Conservation (phyloP, 2,797 vertebrate species). For the Dromococcyx pavoninus region DNA sequence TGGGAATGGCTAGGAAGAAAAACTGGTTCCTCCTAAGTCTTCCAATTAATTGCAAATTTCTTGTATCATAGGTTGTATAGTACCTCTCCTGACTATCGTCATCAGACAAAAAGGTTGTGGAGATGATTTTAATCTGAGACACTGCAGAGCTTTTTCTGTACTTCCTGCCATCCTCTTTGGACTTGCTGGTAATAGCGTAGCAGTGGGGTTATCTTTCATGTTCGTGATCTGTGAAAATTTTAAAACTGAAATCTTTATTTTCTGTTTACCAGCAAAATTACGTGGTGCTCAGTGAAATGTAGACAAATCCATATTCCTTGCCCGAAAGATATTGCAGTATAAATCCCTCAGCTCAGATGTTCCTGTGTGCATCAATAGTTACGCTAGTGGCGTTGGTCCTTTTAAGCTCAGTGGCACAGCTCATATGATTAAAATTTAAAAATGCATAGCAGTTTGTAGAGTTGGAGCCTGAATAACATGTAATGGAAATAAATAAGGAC, state of each 20-base stretch:
- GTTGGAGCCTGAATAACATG: neutral
- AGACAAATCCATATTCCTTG: neutral
- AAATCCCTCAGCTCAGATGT: neutral
- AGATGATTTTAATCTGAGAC: neutral
- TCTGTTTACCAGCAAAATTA: neutral
- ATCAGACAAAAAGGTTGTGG: neutral
- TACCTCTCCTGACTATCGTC: neutral
- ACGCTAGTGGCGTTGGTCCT: accelerated
- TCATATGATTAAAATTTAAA: neutral
- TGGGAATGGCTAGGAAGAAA: neutral
- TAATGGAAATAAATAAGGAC: neutral
- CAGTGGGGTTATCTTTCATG: neutral
- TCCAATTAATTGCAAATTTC: neutral
- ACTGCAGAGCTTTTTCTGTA: neutral
- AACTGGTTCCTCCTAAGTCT: neutral
- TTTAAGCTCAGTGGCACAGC: neutral
- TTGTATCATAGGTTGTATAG: neutral
- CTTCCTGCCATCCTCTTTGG: neutral
- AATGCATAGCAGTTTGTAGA: neutral
- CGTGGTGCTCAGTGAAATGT: neutral
- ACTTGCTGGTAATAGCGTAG: neutral
- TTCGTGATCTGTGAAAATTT: neutral
- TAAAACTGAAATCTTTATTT: neutral
- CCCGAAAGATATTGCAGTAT: neutral
- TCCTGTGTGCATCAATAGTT: neutral